Evolutionary conservation across 2,797 vertebrate genomes (phyloP), one percentile per base, ranked within the genome.

Genomic region (Rhinophrynus dorsalis): DNA sequence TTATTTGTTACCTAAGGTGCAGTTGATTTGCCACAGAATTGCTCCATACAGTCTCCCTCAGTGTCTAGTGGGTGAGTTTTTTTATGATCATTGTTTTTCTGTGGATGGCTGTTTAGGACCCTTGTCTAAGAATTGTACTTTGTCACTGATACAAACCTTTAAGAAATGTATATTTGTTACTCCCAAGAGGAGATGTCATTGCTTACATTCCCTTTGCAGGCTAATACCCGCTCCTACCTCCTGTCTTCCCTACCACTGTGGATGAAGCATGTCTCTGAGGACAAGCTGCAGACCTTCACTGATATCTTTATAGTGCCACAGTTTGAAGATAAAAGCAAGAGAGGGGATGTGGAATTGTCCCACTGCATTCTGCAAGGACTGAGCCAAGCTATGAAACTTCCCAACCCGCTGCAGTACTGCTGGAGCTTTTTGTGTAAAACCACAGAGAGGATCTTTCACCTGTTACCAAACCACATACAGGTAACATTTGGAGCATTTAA

Each of bases 231-330:
- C 63, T 86, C 88, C 47, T 88, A 91, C 54, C 90, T 99, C 67
- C 90, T 93, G 2, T 75, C 73, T 4, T 91, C 83, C 2, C 58
- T 94, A 10, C 79, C 91, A 12, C 29, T 77, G 17, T 99, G 97
- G 96, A 93, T 98, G 91, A 97, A 94, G 76, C 89, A 97, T 0
- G 83, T 97, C 12, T 81, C 94, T 0, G 94, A 95, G 40, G 95
- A 99, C 79, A 98, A 97, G 76, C 83, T 97, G 2, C 91, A 93
- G 78, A 82, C 84, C 21, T 94, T 91, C 52, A 75, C 88, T 33
- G 93, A 94, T 82, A 88, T 81, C 18, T 79, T 95, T 66, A 88
- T 94, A 32, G 74, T 92, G 67, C 88, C 93, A 75, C 91, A 89
- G 42, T 96, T 98, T 79, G 81, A 89, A 70, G 52, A 75, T 0